A percentile compares a stretch with the other conserved stretches of the same genome.
phyloP scores from a whole-genome alignment of 2,113 vertebrate genomes.

The Falco punctatus region DNA sequence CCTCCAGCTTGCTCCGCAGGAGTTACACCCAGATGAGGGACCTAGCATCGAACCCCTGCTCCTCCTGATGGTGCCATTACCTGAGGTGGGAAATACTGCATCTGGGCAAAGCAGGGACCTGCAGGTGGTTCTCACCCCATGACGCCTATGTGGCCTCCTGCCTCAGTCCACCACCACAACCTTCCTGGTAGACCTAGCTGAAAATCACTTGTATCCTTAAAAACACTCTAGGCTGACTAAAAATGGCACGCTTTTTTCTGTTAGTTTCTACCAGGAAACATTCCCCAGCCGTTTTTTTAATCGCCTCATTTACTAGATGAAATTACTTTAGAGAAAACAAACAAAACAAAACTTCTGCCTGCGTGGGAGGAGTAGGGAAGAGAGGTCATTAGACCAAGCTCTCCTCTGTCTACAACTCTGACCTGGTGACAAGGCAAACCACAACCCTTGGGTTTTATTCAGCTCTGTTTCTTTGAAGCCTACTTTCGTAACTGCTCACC shows the following conservation, averaged over 20 bases:
- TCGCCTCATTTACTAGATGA: background rate
- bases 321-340: background rate
- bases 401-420: background rate
- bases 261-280: background rate
- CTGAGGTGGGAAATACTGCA: background rate
- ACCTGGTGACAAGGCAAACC: background rate
- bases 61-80: rapidly evolving
- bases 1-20: rapidly evolving
- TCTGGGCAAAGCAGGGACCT: background rate
- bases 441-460: background rate
- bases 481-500: background rate
- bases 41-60: background rate
- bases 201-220: background rate
- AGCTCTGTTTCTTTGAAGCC: background rate
- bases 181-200: background rate
- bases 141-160: rapidly evolving
- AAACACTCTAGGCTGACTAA: background rate
- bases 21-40: background rate
- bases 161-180: background rate
- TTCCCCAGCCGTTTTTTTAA: background rate
- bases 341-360: background rate
- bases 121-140: background rate
- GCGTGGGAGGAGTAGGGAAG: background rate
- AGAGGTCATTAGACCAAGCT: background rate
- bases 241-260: background rate